Percentiles rank a stretch among this genome's conserved stretches.
phyloP scores from a whole-genome alignment of 2,888 invertebrate species.

The Drosophila hamatofila region DNA sequence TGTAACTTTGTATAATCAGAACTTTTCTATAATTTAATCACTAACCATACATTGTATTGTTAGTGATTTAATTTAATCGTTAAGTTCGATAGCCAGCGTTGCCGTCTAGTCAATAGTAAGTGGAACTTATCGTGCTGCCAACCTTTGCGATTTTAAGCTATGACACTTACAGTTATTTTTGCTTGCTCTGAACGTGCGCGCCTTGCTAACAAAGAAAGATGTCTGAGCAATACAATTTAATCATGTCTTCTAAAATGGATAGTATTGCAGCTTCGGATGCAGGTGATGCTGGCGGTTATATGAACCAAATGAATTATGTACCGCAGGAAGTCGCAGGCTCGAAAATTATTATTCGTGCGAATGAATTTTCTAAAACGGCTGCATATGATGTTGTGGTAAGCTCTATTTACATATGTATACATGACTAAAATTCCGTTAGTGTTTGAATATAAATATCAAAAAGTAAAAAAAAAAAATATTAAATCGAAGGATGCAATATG shows the following conservation, averaged over 20 bases:
- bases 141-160: background rate
- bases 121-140: background rate
- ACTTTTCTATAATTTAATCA: too few relatives aligned
- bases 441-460: background rate
- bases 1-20: too few relatives aligned
- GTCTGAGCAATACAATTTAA: background rate
- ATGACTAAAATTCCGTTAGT: background rate
- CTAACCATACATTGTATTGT: too few relatives aligned
- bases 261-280: background rate
- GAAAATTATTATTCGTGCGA: background rate
- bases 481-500: background rate
- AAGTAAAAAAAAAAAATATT: background rate
- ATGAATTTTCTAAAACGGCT: background rate
- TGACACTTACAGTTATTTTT: conserved; percentile 13
- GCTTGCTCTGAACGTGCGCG: background rate
- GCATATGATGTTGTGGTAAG: background rate
- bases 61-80: background rate
- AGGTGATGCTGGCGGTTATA: background rate
- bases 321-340: too few relatives aligned
- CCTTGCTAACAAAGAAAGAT: background rate
- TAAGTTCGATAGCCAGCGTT: background rate
- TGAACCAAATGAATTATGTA: background rate
- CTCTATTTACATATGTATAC: background rate
- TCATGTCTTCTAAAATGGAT: background rate
- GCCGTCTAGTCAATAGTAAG: background rate